These are phyloP conservation scores for Enteromius argenteus DNA, from an alignment of 2,797 vertebrate genomes.

Conservation along the genomic window DNA sequence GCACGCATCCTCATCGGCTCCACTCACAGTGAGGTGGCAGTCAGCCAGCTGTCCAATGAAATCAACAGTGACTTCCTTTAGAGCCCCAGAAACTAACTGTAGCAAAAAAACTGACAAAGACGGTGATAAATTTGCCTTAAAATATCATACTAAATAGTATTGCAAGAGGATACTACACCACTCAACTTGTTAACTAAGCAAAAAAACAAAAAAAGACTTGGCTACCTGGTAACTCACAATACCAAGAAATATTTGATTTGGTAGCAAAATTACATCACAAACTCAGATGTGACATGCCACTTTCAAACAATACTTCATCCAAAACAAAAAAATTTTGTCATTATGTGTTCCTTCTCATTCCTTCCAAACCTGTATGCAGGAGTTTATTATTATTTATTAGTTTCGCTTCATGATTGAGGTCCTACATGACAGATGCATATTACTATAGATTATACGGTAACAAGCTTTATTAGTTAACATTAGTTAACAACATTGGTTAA, in stretches of 20 bases:
- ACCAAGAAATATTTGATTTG: background rate
- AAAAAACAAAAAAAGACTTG: background rate
- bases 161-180: background rate
- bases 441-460: background rate
- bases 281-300: background rate
- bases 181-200: background rate
- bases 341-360: background rate
- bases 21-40: slow-evolving; percentile 71
- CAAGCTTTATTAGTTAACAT: too few relatives aligned
- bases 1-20: slow-evolving; percentile 74
- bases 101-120: background rate
- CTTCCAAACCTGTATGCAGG: background rate
- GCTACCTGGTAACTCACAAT: background rate
- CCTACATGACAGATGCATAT: background rate
- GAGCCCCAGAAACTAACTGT: background rate
- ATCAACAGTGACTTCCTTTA: slow-evolving; percentile 80
- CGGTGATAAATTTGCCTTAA: background rate
- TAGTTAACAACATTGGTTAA: too few relatives aligned
- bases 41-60: slow-evolving; percentile 80
- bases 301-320: background rate
- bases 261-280: background rate
- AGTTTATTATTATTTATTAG: background rate
- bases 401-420: background rate
- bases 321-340: background rate
- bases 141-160: background rate